Percentiles rank a stretch among this genome's conserved stretches.
Evolutionary conservation across 1,140 invertebrate genomes (phyloP).

Genomic region (Neodiprion lecontei): DNA sequence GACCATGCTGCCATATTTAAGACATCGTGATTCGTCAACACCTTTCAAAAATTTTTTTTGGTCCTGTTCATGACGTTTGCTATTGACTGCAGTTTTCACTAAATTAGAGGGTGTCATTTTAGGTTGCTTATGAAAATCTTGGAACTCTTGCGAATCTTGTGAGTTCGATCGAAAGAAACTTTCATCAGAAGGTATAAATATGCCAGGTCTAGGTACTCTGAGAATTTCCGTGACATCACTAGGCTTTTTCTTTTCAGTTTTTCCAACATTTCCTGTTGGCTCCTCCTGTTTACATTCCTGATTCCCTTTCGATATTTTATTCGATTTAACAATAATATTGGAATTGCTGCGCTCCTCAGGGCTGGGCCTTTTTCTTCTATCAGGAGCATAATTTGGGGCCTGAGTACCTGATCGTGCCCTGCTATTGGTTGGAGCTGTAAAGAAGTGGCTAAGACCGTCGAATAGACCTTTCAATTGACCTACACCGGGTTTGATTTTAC

Average conservation of each 20-base stretch:
- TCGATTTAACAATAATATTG: slow-evolving; percentile 4
- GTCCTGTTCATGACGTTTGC: slow-evolving; percentile 66
- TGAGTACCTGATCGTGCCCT: slow-evolving; percentile 60
- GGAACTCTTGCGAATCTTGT: neutral
- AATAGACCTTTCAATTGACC: slow-evolving; percentile 79
- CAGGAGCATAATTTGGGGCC: slow-evolving; percentile 62
- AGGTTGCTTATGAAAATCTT: slow-evolving; percentile 32
- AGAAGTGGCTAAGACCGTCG: slow-evolving; percentile 86
- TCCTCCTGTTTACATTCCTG: neutral
- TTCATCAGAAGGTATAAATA: slow-evolving; percentile 48
- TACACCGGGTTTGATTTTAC: slow-evolving; percentile 61
- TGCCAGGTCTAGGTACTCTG: slow-evolving; percentile 45
- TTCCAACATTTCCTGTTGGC: neutral
- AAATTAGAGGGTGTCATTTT: slow-evolving; percentile 69
- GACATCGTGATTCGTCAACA: slow-evolving; percentile 36
- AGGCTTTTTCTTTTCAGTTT: slow-evolving; percentile 14
- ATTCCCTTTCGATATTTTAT: neutral
- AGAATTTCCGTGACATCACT: slow-evolving; percentile 12
- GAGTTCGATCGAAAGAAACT: slow-evolving; percentile 30
- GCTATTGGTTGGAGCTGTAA: slow-evolving; percentile 71
- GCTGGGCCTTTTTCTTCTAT: slow-evolving; percentile 53
- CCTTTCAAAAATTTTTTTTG: slow-evolving; percentile 50
- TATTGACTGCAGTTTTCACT: slow-evolving; percentile 71
- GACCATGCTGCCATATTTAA: slow-evolving; percentile 11
- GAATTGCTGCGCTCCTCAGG: slow-evolving; percentile 36